phyloP scores from a whole-genome alignment of 2,113 vertebrate species.

The Shinisaurus crocodilurus region DNA sequence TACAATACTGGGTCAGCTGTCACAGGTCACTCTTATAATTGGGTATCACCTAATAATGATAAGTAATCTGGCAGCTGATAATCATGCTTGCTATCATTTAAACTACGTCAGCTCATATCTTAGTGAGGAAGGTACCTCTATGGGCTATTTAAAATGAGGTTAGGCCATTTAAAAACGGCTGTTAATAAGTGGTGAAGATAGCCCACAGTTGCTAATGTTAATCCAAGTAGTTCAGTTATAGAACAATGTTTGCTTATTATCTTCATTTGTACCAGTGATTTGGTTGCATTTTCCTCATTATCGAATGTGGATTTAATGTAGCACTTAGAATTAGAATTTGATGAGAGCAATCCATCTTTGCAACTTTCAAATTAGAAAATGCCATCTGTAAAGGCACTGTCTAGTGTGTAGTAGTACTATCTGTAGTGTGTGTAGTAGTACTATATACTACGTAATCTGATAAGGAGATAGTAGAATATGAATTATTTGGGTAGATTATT shows the following conservation, averaged over 20 bases:
- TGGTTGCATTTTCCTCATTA: conserved; percentile 12
- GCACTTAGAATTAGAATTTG: not conserved
- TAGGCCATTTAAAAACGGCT: accelerated
- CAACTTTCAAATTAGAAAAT: not conserved
- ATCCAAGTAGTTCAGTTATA: not conserved
- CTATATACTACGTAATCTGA: not conserved
- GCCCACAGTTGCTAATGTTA: not conserved
- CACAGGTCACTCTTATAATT: not conserved
- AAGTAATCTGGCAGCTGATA: not conserved
- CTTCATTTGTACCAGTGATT: conserved; percentile 21
- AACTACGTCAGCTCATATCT: not conserved
- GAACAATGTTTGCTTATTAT: not conserved
- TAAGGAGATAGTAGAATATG: conserved; percentile 10
- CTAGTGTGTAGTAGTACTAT: not conserved
- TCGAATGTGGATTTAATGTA: not conserved
- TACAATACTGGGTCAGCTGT: not conserved
- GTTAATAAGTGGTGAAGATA: conserved; percentile 10
- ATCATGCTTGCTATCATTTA: not conserved
- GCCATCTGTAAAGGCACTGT: conserved; percentile 16
- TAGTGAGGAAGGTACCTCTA: not conserved
- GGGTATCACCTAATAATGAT: not conserved
- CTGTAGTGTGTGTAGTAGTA: not conserved
- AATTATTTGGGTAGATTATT: not conserved
- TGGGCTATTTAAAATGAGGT: accelerated
- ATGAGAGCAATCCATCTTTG: not conserved